These are phyloP conservation scores for Toxotes jaculatrix DNA, from an alignment of 2,113 vertebrate species.

Conservation along the genomic window DNA sequence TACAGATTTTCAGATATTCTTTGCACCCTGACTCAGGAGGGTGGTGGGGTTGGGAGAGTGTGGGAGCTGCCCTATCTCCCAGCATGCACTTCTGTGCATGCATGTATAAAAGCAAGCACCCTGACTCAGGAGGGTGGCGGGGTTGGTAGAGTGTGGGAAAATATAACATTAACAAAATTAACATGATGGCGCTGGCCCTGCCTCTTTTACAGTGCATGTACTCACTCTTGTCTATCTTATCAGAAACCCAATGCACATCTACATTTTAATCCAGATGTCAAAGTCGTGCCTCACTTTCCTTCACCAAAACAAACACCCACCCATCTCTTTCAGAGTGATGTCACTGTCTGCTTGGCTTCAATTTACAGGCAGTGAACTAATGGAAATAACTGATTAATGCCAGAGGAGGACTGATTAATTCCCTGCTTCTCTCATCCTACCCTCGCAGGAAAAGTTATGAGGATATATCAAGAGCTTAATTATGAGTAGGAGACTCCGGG, in stretches of 20 bases:
- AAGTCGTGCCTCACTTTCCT: slow-evolving; percentile 18
- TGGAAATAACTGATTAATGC: slow-evolving; percentile 62
- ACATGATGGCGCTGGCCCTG: background rate
- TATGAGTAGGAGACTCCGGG: slow-evolving; percentile 33
- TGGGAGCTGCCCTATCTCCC: too few species aligned
- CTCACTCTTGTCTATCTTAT: too few species aligned
- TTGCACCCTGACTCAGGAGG: too few species aligned
- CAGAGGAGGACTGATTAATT: slow-evolving; percentile 59
- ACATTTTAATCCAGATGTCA: slow-evolving; percentile 34
- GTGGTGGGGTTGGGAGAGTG: too few species aligned
- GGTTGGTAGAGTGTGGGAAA: too few species aligned
- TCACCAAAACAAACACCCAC: background rate
- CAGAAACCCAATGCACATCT: background rate
- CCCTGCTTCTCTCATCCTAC: slow-evolving; percentile 23
- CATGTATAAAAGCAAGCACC: too few species aligned
- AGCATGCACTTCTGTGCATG: too few species aligned
- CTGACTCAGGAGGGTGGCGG: too few species aligned
- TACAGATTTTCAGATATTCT: too few species aligned
- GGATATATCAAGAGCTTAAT: slow-evolving; percentile 50
- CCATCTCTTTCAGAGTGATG: slow-evolving; percentile 32
- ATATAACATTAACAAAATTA: too few species aligned
- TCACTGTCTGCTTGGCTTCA: slow-evolving; percentile 56
- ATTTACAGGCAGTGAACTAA: slow-evolving; percentile 51
- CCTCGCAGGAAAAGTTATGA: slow-evolving; percentile 31
- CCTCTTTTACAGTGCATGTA: background rate